Conservation (phyloP, 2,888 invertebrate species). For the Polydrusus cervinus region DNA sequence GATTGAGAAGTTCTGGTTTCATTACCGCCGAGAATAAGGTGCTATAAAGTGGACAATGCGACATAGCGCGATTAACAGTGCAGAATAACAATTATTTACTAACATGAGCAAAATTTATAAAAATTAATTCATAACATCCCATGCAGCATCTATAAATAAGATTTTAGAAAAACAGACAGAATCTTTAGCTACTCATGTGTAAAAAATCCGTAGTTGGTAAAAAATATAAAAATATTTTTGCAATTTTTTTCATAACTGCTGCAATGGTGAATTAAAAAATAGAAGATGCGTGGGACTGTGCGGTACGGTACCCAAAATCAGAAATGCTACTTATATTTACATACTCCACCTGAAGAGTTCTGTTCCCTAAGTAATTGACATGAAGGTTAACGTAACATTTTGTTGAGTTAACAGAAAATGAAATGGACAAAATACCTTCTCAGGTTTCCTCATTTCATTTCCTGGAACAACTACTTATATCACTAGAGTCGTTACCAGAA, state of each 20-base stretch:
- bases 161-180: slow-evolving; percentile 3
- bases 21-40: slow-evolving; percentile 31
- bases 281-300: slow-evolving; percentile 28
- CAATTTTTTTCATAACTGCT: slow-evolving; percentile 16
- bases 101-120: slow-evolving; percentile 70
- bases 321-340: slow-evolving; percentile 58
- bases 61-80: slow-evolving; percentile 70
- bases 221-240: slow-evolving; percentile 33
- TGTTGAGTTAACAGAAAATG: slow-evolving; percentile 37
- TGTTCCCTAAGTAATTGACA: slow-evolving; percentile 92
- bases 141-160: slow-evolving; percentile 61
- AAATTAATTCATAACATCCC: slow-evolving; percentile 66
- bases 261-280: slow-evolving; percentile 24
- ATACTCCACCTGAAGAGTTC: slow-evolving; percentile 72
- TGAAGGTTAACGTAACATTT: slow-evolving; percentile 78
- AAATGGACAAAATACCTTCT: slow-evolving; percentile 15
- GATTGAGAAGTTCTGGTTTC: slow-evolving; percentile 31
- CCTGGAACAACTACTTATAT: slow-evolving; percentile 41
- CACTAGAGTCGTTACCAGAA: slow-evolving; percentile 67
- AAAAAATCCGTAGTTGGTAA: slow-evolving; percentile 14
- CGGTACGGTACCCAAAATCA: slow-evolving; percentile 39
- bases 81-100: slow-evolving; percentile 65
- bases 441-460: slow-evolving; percentile 21
- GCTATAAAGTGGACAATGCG: slow-evolving; percentile 66
- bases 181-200: slow-evolving; percentile 21